Evolutionary conservation across 37 sponge, comb jelly and placozoan species (phyloP).

Genomic region (Theonella swinhoei): DNA sequence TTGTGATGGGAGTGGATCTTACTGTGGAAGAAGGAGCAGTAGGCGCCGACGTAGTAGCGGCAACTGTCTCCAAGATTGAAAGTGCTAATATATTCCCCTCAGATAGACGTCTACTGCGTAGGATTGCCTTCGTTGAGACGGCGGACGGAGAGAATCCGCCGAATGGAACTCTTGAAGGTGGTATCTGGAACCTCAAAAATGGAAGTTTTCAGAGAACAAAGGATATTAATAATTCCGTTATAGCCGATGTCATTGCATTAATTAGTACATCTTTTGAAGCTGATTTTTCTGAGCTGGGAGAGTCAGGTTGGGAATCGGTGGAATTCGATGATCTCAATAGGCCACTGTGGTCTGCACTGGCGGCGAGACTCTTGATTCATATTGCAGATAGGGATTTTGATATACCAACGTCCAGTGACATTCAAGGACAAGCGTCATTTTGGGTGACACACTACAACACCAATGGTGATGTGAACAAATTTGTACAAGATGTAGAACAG

Average conservation of each 20-base stretch:
- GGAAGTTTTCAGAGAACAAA: too few species aligned
- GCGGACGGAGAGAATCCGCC: background rate
- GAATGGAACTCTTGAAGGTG: background rate
- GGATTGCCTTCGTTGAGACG: conserved; percentile 8
- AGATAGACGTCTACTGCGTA: background rate
- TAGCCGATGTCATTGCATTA: background rate
- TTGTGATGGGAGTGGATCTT: conserved; percentile 2
- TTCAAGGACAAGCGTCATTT: background rate
- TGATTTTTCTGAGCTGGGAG: background rate
- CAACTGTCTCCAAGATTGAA: background rate
- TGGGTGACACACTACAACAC: background rate
- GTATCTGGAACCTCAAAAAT: background rate
- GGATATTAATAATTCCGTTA: background rate
- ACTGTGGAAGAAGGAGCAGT: background rate
- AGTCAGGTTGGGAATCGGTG: background rate
- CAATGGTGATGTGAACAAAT: background rate
- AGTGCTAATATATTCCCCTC: background rate
- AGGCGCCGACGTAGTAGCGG: conserved; percentile 7
- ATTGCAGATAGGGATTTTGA: background rate
- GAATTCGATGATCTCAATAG: background rate
- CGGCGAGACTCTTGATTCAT: conserved; percentile 2
- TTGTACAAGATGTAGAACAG: background rate
- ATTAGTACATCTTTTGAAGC: background rate
- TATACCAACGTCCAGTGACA: background rate
- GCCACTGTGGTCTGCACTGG: conserved; percentile 24